phyloP scores from a whole-genome alignment of 2,113 vertebrate species.

The Rhizomys pruinosus region DNA sequence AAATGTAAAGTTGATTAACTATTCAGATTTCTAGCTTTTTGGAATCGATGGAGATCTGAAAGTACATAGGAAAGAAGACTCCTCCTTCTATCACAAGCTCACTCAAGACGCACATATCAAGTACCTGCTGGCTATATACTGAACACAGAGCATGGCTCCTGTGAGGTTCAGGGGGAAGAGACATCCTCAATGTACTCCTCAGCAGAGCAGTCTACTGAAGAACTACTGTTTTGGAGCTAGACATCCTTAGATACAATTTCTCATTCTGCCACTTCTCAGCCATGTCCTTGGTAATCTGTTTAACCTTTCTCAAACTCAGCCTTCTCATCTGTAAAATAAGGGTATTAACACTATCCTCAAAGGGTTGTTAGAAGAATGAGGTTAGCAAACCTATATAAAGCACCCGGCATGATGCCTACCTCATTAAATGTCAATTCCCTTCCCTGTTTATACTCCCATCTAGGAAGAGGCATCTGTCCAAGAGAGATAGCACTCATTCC shows the following conservation, averaged over 20 bases:
- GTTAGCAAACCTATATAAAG: conserved; percentile 36
- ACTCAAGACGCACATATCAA: background rate
- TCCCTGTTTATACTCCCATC: background rate
- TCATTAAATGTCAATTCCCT: background rate
- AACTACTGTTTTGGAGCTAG: background rate
- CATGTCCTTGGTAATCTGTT: background rate
- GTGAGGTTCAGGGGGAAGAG: background rate
- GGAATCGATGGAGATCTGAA: background rate
- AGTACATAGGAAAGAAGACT: background rate
- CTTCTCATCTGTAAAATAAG: background rate
- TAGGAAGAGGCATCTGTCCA: background rate
- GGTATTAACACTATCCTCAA: conserved; percentile 26
- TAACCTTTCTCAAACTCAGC: conserved; percentile 6
- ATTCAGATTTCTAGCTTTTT: conserved; percentile 37
- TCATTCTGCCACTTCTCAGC: background rate
- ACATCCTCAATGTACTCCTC: background rate
- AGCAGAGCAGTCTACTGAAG: background rate
- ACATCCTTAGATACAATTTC: background rate
- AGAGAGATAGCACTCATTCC: background rate
- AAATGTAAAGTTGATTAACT: background rate
- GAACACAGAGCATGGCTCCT: background rate
- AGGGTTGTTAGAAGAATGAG: background rate
- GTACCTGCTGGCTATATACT: background rate
- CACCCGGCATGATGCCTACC: background rate
- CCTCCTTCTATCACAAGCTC: background rate